phyloP scores from a whole-genome alignment of 1,140 invertebrate genomes.

The Triops longicaudatus region DNA sequence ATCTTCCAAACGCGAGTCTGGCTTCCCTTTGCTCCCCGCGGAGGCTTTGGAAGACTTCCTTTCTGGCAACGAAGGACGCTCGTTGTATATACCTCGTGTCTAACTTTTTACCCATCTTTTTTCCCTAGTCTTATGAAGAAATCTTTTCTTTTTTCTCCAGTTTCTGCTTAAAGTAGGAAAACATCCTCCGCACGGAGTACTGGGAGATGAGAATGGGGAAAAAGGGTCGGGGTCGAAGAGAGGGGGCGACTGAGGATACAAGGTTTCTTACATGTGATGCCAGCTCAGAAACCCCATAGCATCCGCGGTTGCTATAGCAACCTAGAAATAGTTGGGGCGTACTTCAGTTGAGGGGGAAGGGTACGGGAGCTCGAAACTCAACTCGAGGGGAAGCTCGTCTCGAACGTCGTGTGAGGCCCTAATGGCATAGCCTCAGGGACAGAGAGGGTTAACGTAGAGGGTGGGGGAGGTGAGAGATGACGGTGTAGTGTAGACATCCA shows the following conservation, averaged over 20 bases:
- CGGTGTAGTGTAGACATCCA: background rate
- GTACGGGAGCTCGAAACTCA: background rate
- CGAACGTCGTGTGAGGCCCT: background rate
- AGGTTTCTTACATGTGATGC: background rate
- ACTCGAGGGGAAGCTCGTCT: background rate
- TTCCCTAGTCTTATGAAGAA: background rate
- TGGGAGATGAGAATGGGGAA: background rate
- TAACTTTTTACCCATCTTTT: background rate
- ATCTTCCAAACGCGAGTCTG: background rate
- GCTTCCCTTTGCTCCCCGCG: slow-evolving; percentile 2
- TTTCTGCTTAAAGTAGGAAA: background rate
- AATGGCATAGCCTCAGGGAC: background rate
- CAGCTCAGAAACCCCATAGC: background rate
- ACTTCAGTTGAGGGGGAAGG: too few species aligned
- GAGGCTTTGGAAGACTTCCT: slow-evolving; percentile 11
- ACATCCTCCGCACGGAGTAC: background rate
- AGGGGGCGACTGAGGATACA: background rate
- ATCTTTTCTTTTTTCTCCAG: background rate
- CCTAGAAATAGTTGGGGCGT: background rate
- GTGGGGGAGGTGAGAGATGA: background rate
- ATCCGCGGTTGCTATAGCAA: background rate
- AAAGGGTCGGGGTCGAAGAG: background rate
- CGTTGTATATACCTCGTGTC: background rate
- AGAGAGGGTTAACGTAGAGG: slow-evolving; percentile 6
- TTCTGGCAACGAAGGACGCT: slow-evolving; percentile 1